A percentile compares a stretch with the other conserved stretches of the same genome.
phyloP scores from a whole-genome alignment of 2,113 vertebrate species.

The Macaca fascicularis region T2T-MFA8v1.1 NC_088379.1:50902501-50903000 shows the following conservation, averaged over 20 bases:
- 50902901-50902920: constrained; percentile 24
- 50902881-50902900: constrained; percentile 19
- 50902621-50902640: not conserved
- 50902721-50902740: not conserved
- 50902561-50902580: not conserved
- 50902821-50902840: not conserved
- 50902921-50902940: constrained; percentile 93
- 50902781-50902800: not conserved
- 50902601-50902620: not conserved
- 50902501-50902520: constrained; percentile 23
- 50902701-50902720: not conserved
- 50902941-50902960: constrained; percentile 95
- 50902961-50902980: constrained; percentile 89
- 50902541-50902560: constrained; percentile 1
- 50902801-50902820: not conserved
- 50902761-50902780: not conserved
- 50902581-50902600: not conserved
- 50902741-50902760: not conserved
- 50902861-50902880: not conserved
- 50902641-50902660: not conserved
- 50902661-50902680: not conserved
- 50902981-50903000: constrained; percentile 93
- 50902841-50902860: not conserved
- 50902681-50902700: not conserved
- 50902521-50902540: not conserved